Evolutionary conservation across 2,797 vertebrate species (phyloP).

Genomic region (Liparis tanakae): DNA sequence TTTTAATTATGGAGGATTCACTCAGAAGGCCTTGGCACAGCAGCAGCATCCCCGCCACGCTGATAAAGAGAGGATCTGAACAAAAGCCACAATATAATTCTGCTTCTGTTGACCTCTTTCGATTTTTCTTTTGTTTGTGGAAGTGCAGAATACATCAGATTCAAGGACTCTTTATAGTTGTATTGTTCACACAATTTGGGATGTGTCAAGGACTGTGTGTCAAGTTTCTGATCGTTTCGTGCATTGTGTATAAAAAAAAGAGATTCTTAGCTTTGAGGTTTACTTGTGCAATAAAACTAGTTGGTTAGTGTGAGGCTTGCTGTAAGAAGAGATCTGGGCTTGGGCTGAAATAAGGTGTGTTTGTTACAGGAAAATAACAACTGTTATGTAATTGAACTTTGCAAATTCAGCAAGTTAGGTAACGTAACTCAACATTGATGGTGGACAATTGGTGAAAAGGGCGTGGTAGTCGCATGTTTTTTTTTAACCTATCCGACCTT

Average conservation of each 20-base stretch:
- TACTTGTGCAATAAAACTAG: too few relatives aligned
- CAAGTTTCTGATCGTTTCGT: not conserved
- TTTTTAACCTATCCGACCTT: too few relatives aligned
- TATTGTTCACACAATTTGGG: not conserved
- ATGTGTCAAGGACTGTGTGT: not conserved
- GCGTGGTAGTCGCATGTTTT: too few relatives aligned
- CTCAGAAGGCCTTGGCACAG: conserved; percentile 34
- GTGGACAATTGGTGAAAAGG: too few relatives aligned
- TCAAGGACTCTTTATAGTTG: not conserved
- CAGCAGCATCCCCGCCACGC: not conserved
- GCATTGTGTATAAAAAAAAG: not conserved
- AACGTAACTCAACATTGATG: too few relatives aligned
- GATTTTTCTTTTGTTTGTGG: not conserved
- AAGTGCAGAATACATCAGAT: conserved; percentile 2
- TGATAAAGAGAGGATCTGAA: conserved; percentile 21
- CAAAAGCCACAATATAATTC: conserved; percentile 9
- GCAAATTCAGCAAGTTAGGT: too few relatives aligned
- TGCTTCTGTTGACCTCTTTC: not conserved
- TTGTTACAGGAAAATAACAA: too few relatives aligned
- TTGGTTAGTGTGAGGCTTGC: too few relatives aligned
- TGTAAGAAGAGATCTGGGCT: too few relatives aligned
- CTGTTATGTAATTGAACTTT: too few relatives aligned
- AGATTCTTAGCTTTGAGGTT: too few relatives aligned
- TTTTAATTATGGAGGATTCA: conserved; percentile 57
- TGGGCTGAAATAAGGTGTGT: too few relatives aligned